Evolutionary conservation across 2,888 invertebrate species (phyloP), one percentile per base, ranked within the genome.

Genomic region (Lymantria monacha): DNA sequence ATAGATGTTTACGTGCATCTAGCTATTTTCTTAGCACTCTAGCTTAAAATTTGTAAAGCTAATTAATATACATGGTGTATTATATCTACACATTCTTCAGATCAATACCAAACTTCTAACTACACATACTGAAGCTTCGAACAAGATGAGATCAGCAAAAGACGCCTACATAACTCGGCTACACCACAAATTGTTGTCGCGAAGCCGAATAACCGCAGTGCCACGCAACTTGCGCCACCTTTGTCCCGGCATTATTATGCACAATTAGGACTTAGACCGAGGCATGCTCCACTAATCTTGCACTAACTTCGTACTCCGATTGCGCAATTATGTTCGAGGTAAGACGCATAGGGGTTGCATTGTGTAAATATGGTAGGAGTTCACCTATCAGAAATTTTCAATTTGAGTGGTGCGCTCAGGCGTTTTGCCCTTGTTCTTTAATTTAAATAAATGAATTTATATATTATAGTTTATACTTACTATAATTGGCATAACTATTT

Each of bases 221-320:
- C 55, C 70, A 69, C 73, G 74, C 74, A 79, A 80, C 71, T 76
- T 75, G 71, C 67, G 53, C 65, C 51, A 74, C 81, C 82, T 83
- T 80, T 81, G 81, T 79, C 73, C 74, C 66, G 70, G 62, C 79
- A 69, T 86, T 86, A 87, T 85, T 88, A 85, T 83, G 83, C 71
- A 73, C 84, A 85, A 88, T 87, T 88, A 87, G 78, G 76, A 78
- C 80, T 79, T 74, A 79, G 76, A 81, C 76, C 75, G 77, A 76
- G 75, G 70, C 74, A 72, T 68, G 78, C 74, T 65, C 74, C 74
- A 74, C 83, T 85, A 87, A 87, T 86, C 83, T 85, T 81, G 73
- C 64, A 59, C 73, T 66, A 83, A 84, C 74, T 87, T 79, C 54
- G 58, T 44, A 47, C 45, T 55, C 67, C 74, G 64, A 79, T 75